Conservation (phyloP, 2,888 invertebrate genomes). For the Miltochrista miniata region DNA sequence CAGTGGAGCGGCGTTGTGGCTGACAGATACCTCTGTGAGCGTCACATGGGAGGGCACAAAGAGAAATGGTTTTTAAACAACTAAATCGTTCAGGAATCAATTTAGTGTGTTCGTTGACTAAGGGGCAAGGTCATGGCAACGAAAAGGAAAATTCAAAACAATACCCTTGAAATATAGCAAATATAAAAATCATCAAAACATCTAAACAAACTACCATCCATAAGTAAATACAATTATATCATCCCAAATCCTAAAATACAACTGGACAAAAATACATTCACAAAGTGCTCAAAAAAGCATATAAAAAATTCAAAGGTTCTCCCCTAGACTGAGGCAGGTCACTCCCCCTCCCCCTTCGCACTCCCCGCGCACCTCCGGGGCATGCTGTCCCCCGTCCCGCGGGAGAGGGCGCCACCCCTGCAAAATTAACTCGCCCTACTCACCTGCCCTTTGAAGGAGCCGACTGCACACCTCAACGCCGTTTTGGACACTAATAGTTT, state of each 20-base stretch:
- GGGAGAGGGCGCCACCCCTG: slow-evolving; percentile 48
- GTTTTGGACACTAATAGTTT: slow-evolving; percentile 38
- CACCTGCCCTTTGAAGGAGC: slow-evolving; percentile 76
- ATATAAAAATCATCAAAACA: not conserved
- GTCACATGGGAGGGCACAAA: not conserved
- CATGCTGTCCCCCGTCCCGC: slow-evolving; percentile 37
- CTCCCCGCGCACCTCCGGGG: slow-evolving; percentile 11
- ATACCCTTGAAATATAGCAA: not conserved
- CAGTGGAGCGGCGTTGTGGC: slow-evolving; percentile 21
- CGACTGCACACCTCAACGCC: slow-evolving; percentile 49
- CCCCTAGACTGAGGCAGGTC: slow-evolving; percentile 37
- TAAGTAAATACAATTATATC: slow-evolving; percentile 8
- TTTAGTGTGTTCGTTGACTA: too few species aligned
- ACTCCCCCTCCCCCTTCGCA: slow-evolving; percentile 18
- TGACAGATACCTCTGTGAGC: slow-evolving; percentile 15
- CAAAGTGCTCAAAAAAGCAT: slow-evolving; percentile 46
- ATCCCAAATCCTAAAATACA: slow-evolving; percentile 19
- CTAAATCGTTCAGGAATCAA: too few species aligned
- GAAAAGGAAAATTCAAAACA: too few species aligned
- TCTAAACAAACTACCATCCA: not conserved
- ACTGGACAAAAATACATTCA: slow-evolving; percentile 30
- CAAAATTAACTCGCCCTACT: slow-evolving; percentile 64
- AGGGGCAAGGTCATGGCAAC: too few species aligned
- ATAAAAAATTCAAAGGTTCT: slow-evolving; percentile 59
- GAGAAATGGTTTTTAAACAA: not conserved